Evolutionary conservation across 2,797 vertebrate genomes (phyloP).

Genomic region (Salmo trutta): DNA sequence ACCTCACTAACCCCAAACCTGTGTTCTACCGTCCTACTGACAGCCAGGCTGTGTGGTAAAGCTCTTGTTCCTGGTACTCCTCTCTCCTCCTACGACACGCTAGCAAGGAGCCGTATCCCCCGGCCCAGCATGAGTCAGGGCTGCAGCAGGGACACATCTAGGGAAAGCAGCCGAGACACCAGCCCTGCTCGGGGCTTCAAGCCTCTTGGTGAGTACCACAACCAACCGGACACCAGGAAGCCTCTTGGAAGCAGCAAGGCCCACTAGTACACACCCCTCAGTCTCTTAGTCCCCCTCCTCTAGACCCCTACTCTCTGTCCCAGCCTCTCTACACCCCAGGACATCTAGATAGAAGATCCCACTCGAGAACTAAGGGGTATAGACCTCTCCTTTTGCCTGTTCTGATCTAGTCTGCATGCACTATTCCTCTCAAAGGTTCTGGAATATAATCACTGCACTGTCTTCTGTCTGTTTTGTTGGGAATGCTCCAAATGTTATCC

Average conservation of each 20-base stretch:
- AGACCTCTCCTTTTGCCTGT: slow-evolving; percentile 52
- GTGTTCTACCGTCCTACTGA: slow-evolving; percentile 59
- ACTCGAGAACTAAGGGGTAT: slow-evolving; percentile 80
- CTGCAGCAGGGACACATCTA: slow-evolving; percentile 98
- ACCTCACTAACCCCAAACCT: slow-evolving; percentile 44
- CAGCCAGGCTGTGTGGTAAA: slow-evolving; percentile 80
- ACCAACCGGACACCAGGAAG: slow-evolving; percentile 14
- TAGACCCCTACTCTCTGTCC: slow-evolving; percentile 46
- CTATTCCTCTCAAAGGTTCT: slow-evolving; percentile 33
- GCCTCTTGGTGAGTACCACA: slow-evolving; percentile 91
- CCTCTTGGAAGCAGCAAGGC: neutral
- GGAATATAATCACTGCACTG: neutral
- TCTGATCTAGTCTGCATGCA: slow-evolving; percentile 55
- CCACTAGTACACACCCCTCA: slow-evolving; percentile 4
- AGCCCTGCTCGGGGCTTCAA: slow-evolving; percentile 96
- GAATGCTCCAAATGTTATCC: neutral
- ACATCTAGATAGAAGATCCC: slow-evolving; percentile 77
- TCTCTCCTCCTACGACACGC: slow-evolving; percentile 84
- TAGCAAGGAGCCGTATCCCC: slow-evolving; percentile 99
- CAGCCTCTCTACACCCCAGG: slow-evolving; percentile 76
- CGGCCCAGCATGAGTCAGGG: slow-evolving; percentile 99
- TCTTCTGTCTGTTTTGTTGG: neutral
- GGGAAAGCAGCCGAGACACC: slow-evolving; percentile 99
- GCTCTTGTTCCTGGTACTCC: slow-evolving; percentile 94
- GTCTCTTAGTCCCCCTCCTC: neutral